phyloP scores from a whole-genome alignment of 2,113 vertebrate species.

The Alectura lathami region DNA sequence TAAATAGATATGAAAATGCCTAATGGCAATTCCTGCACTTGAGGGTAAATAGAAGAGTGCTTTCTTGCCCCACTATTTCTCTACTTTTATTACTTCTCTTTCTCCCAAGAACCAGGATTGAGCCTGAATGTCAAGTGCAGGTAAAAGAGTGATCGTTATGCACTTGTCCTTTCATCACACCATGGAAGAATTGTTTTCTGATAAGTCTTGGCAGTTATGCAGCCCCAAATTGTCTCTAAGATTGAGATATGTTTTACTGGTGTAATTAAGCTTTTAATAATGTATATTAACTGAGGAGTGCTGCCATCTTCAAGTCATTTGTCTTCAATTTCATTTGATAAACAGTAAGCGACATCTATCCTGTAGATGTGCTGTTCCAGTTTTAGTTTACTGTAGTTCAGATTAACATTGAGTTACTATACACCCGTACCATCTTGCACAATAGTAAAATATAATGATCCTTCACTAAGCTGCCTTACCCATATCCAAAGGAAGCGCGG shows the following conservation, averaged over 20 bases:
- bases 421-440: not conserved
- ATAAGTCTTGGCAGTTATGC: not conserved
- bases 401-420: not conserved
- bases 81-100: too few relatives aligned
- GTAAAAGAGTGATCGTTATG: slow-evolving; percentile 1
- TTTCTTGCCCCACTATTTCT: not conserved
- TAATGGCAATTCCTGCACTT: not conserved
- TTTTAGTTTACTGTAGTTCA: not conserved
- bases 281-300: not conserved
- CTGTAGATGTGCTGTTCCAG: not conserved
- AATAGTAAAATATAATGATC: not conserved
- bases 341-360: not conserved
- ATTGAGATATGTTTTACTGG: not conserved
- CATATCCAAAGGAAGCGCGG: not conserved
- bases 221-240: not conserved
- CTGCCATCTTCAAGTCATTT: not conserved
- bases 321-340: not conserved
- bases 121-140: not conserved
- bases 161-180: not conserved
- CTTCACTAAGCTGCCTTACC: not conserved
- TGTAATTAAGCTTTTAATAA: not conserved
- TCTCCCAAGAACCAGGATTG: not conserved
- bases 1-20: not conserved
- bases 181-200: not conserved
- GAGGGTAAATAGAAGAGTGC: not conserved